Evolutionary conservation across 2,797 vertebrate genomes (phyloP), one percentile per base, ranked within the genome.

Genomic region (Crenichthys baileyi): DNA sequence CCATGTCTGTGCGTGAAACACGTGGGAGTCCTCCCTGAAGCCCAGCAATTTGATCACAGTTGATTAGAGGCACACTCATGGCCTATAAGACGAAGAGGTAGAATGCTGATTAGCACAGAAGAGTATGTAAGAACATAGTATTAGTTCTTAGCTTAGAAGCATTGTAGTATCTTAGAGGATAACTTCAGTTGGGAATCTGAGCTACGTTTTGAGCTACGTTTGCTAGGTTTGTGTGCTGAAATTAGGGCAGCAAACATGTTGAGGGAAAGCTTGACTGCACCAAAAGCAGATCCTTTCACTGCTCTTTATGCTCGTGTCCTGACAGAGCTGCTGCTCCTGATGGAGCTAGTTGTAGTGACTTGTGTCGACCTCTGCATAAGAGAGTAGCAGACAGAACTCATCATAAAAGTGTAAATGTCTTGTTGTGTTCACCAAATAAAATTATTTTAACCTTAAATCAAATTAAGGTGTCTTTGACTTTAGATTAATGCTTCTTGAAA

Each of bases 271-370:
- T 72, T 85, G 88, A 90, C 68, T 79, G 85, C 81, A 74, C 83
- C 82, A 77, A 79, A 81, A 73, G 79, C 81, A 78, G 90, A 90
- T 81, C 83, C 84, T 83, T 78, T 63, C 79, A 70, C 84, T 53
- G 78, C 83, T 76, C 56, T 76, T 70, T 70, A 79, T 71, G 73
- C 85, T 89, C 85, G 74, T 83, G 86, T 90, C 83, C 84, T 88
- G 88, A 88, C 86, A 87, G 88, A 87, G 86, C 90, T 72, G 87
- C 94, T 76, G 90, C 92, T 76, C 89, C 91, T 91, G 92, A 90
- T 91, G 91, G 55, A 3, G 76, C 89, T n/a, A 36, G 36, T 36
- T 36, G 36, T 36, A 36, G 36, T 36, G 36, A 36, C 36, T 36
- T 36, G 36, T 36, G 36, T 36, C 36, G 4, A 36, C 36, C 36